Base-by-base conservation (phyloP, 2,888 invertebrate genomes). In the Napeogenes inachia region DNA sequence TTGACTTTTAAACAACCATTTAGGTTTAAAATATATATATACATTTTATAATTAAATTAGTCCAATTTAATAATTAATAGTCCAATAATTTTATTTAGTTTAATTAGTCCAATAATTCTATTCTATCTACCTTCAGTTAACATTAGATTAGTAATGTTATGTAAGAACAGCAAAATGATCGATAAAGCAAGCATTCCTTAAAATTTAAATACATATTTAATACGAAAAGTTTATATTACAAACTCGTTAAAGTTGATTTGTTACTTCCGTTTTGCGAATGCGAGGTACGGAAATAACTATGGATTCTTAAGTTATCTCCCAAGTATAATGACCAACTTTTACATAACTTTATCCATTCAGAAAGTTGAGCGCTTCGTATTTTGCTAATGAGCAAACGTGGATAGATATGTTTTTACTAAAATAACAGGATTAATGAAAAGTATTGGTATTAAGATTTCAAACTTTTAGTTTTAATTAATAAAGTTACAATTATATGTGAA, bases 191-290 rank as follows among this genome's bases (percentile, higher is more conserved):
- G 12, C 42, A 8, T 12, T 8, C 12, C 42, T 42, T 42, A 42
- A 42, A 12, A 42, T 10, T 10, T 12, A 42, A 42, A 42, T 42
- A 42, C 12, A 42, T 42, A 5, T 42, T 42, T 42, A 50, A 50
- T 50, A 30, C 30, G 30, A n/a, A 50, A 50, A 50, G 50, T 50
- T 50, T 50, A 30, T 50, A 12, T 50, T 30, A 50, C 50, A 21
- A 50, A 50, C 50, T 50, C 50, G 50, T 50, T 50, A 50, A 50
- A 50, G 50, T 50, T 50, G 50, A 50, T 50, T 50, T 50, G 30
- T 30, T 30, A 50, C 12, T 50, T 50, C 50, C 50, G 50, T 30
- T 50, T 50, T 30, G 50, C 8, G 30, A 50, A 50, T 8, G 30
- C 21, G 50, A 21, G 50, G 50, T 50, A 50, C 50, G 30, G 30